These are phyloP conservation scores for Alviniconcha marisindica DNA, from an alignment of 1,140 invertebrate genomes.

Conservation along the genomic window DNA sequence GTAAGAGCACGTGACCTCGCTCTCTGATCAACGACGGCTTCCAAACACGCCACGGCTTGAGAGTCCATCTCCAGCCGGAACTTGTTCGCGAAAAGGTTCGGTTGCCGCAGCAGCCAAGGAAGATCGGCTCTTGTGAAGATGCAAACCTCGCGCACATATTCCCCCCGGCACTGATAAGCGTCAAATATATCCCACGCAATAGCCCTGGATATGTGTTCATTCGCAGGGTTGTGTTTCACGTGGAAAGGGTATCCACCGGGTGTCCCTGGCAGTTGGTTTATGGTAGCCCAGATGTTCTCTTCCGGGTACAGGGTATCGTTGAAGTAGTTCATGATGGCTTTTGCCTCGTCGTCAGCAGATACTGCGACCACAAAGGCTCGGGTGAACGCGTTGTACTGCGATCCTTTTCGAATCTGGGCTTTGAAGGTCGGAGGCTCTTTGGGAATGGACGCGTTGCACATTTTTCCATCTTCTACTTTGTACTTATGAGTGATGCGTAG, in stretches of 20 bases:
- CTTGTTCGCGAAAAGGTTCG: constrained; percentile 71
- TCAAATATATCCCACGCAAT: constrained; percentile 36
- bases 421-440: constrained; percentile 47
- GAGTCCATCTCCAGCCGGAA: constrained; percentile 62
- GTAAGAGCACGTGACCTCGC: constrained; percentile 25
- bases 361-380: constrained; percentile 57
- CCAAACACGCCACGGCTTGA: constrained; percentile 65
- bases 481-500: constrained; percentile 42
- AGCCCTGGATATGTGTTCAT: constrained; percentile 38
- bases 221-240: constrained; percentile 40
- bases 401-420: constrained; percentile 57
- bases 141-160: constrained; percentile 22
- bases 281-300: constrained; percentile 60
- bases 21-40: constrained; percentile 56
- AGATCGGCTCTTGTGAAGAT: constrained; percentile 57
- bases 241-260: constrained; percentile 55
- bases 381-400: constrained; percentile 57
- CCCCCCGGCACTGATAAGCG: not conserved
- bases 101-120: constrained; percentile 55
- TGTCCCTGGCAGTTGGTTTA: constrained; percentile 54
- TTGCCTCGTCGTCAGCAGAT: constrained; percentile 48
- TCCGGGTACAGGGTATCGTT: constrained; percentile 60
- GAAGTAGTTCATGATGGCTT: constrained; percentile 52
- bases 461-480: constrained; percentile 33
- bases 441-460: constrained; percentile 43